These are phyloP conservation scores for Arrhopalites spinosus DNA, from an alignment of 2,888 invertebrate species.

Conservation along the genomic window DNA sequence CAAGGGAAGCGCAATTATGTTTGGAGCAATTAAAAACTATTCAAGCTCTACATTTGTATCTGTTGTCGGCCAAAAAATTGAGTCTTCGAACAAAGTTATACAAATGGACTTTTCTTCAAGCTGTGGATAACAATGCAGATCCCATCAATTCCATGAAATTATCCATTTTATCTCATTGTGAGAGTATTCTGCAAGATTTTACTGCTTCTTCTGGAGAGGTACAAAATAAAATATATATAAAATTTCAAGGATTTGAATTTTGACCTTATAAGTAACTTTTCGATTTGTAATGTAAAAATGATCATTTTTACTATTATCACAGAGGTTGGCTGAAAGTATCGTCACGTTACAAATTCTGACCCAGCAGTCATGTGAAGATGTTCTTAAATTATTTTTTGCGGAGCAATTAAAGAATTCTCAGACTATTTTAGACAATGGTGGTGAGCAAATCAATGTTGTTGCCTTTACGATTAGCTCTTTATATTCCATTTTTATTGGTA, in stretches of 20 bases:
- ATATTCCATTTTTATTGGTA: slow-evolving; percentile 52
- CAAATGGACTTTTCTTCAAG: slow-evolving; percentile 44
- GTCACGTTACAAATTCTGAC: slow-evolving; percentile 45
- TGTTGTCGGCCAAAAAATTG: slow-evolving; percentile 36
- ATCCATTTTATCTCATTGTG: slow-evolving; percentile 39
- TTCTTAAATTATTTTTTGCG: slow-evolving; percentile 41
- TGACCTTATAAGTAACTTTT: not conserved
- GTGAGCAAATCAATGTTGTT: slow-evolving; percentile 40
- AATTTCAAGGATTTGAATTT: too few relatives aligned
- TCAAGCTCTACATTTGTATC: slow-evolving; percentile 46
- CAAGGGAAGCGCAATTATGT: slow-evolving; percentile 44
- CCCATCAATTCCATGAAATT: slow-evolving; percentile 34
- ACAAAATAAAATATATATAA: too few relatives aligned
- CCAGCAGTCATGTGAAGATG: slow-evolving; percentile 30
- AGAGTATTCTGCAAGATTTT: slow-evolving; percentile 42
- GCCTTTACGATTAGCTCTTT: slow-evolving; percentile 42
- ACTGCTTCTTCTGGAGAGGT: slow-evolving; percentile 39
- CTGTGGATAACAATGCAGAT: slow-evolving; percentile 31
- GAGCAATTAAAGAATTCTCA: slow-evolving; percentile 39
- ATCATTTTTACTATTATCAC: slow-evolving; percentile 8
- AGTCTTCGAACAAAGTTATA: slow-evolving; percentile 28
- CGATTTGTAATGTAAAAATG: too few relatives aligned
- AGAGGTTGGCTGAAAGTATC: slow-evolving; percentile 51
- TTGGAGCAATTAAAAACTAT: slow-evolving; percentile 46
- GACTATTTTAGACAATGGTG: slow-evolving; percentile 22